Base-by-base conservation (phyloP, 2,888 invertebrate genomes). In the Embidobia sp. region DNA sequence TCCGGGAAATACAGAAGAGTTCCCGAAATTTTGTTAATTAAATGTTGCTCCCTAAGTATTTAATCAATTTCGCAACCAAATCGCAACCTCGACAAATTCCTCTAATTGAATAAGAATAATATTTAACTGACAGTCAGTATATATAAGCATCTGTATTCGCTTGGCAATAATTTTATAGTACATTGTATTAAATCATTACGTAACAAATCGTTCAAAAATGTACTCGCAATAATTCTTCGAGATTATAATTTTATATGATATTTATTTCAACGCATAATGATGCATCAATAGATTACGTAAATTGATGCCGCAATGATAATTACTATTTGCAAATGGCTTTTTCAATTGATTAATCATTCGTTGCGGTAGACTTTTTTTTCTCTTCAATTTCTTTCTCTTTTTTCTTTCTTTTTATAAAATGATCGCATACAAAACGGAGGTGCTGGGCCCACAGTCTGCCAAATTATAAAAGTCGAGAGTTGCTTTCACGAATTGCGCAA, bases 401-500 rank as follows among this genome's bases (percentile, higher is more conserved):
- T 15, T 37, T 37, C 15, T 59, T 59, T 59, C 10, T 13, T 13
- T 37, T 53, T 15, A n/a, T n/a, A n/a, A n/a, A n/a, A n/a, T n/a
- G n/a, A n/a, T n/a, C n/a, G n/a, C n/a, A n/a, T n/a, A 42, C 26
- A 40, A 55, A 55, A 55, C 11, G 55, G 33, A 13, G 7, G 53
- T 6, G n/a, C 26, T 27, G 3, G 59, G n/a, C n/a, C n/a, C n/a
- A n/a, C n/a, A 33, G 10, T 16, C 33, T 42, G 26, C 57, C 48
- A 55, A 72, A 76, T 44, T 49, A 63, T 57, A 70, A 63, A 80
- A 81, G 77, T 78, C 78, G 80, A 82, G 82, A 81, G 81, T 76
- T 48, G 73, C 83, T 83, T 83, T 83, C 83, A 82, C 83, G 80
- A 64, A 79, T 83, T 83, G 81, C 82, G 78, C 80, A 83, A 83